phyloP scores from a whole-genome alignment of 2,888 invertebrate species.

The Hedychridium roseum region DNA sequence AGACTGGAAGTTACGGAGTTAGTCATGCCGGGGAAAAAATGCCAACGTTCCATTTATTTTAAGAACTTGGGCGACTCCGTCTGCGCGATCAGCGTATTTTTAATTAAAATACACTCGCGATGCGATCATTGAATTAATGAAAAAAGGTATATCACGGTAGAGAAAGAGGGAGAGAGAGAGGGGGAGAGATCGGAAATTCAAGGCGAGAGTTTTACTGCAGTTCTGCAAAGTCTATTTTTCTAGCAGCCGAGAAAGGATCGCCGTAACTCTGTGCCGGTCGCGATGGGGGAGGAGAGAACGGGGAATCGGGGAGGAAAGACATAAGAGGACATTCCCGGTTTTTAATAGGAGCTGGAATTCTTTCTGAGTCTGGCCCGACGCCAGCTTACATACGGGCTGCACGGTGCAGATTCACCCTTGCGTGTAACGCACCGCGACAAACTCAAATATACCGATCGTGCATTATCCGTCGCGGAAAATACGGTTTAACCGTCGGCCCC shows the following conservation, averaged over 20 bases:
- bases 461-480: slow-evolving; percentile 14
- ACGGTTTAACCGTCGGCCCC: slow-evolving; percentile 27
- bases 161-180: neutral
- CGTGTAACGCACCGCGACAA: slow-evolving; percentile 44
- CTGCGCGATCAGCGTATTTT: too few species aligned
- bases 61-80: too few species aligned
- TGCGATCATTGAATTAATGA: too few species aligned
- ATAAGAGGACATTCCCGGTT: slow-evolving; percentile 46
- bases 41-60: too few species aligned
- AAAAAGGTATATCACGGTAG: neutral
- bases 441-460: slow-evolving; percentile 43
- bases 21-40: neutral
- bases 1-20: slow-evolving; percentile 10
- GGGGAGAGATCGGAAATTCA: neutral
- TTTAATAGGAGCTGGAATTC: slow-evolving; percentile 48
- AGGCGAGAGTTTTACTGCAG: neutral
- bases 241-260: neutral
- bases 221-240: slow-evolving; percentile 15
- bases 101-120: too few species aligned
- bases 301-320: slow-evolving; percentile 25
- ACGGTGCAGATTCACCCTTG: slow-evolving; percentile 27
- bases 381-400: slow-evolving; percentile 33
- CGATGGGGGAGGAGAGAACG: neutral
- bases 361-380: slow-evolving; percentile 44
- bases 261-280: slow-evolving; percentile 1